phyloP scores from a whole-genome alignment of 2,113 vertebrate genomes.

The Phoxinus phoxinus region DNA sequence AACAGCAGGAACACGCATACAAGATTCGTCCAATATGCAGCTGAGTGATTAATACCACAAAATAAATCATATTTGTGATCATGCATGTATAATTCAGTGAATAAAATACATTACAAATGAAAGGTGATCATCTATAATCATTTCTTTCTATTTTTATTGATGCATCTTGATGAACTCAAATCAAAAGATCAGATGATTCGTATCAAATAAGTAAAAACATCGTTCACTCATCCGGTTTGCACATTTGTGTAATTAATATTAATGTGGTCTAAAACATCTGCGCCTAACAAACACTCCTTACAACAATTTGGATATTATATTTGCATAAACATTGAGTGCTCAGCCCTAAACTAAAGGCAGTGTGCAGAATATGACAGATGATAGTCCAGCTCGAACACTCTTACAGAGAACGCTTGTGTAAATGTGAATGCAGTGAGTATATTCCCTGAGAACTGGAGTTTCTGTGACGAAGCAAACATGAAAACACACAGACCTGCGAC shows the following conservation, averaged over 20 bases:
- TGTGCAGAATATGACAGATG: background rate
- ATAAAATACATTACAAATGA: background rate
- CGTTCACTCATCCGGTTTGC: background rate
- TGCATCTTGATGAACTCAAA: background rate
- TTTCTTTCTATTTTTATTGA: background rate
- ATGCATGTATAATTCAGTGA: background rate
- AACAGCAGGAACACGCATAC: background rate
- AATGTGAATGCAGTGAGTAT: background rate
- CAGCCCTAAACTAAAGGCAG: background rate
- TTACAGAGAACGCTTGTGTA: background rate
- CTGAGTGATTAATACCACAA: background rate
- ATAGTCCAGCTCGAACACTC: background rate
- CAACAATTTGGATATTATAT: background rate
- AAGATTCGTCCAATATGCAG: background rate
- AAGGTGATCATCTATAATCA: background rate
- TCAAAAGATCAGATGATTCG: background rate
- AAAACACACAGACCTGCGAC: constrained; percentile 67
- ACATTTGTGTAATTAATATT: background rate
- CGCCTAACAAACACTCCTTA: background rate
- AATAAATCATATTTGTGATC: background rate
- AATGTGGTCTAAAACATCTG: background rate
- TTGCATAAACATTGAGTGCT: background rate
- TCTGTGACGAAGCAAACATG: background rate
- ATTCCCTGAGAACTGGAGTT: background rate
- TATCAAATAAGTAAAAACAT: background rate